A percentile compares a stretch with the other conserved stretches of the same genome.
Evolutionary conservation across 2,888 invertebrate species (phyloP).

Genomic region (Ennomos erosarius): DNA sequence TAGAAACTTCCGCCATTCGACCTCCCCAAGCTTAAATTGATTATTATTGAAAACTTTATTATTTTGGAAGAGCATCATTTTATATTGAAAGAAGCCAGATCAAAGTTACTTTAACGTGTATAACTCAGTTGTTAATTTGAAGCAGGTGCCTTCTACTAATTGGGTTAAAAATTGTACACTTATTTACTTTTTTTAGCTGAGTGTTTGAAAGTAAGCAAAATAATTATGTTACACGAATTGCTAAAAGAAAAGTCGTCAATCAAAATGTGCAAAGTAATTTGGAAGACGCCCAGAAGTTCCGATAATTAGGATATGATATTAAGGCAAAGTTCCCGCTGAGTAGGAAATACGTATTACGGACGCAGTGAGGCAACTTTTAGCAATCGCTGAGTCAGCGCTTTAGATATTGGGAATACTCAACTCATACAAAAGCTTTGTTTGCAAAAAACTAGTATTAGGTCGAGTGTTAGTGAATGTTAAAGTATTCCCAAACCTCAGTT

Average conservation of each 20-base stretch:
- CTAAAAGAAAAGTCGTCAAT: slow-evolving; percentile 26
- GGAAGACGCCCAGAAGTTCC: slow-evolving; percentile 28
- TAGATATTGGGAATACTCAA: slow-evolving; percentile 14
- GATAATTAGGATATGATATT: slow-evolving; percentile 31
- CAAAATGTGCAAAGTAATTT: slow-evolving; percentile 34
- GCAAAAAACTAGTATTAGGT: not conserved
- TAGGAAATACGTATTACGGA: slow-evolving; percentile 28
- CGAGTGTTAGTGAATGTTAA: not conserved
- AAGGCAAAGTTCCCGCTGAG: slow-evolving; percentile 20
- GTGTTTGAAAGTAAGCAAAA: slow-evolving; percentile 6
- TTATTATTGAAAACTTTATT: slow-evolving; percentile 35
- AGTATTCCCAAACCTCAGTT: too few relatives aligned
- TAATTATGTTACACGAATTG: slow-evolving; percentile 18
- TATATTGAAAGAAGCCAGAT: slow-evolving; percentile 26
- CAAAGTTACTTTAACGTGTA: not conserved
- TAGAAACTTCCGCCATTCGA: slow-evolving; percentile 33
- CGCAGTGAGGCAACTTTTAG: slow-evolving; percentile 30
- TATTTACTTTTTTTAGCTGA: not conserved
- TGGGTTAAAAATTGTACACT: not conserved
- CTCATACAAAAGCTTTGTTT: slow-evolving; percentile 6
- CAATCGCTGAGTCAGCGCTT: slow-evolving; percentile 32
- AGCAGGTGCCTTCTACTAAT: not conserved
- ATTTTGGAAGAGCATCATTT: slow-evolving; percentile 26
- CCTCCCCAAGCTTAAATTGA: slow-evolving; percentile 29
- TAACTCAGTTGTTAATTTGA: slow-evolving; percentile 6